A percentile compares a stretch with the other conserved stretches of the same genome.
Conservation (phyloP, 2,888 invertebrate species). For the Ichneumon xanthorius region DNA sequence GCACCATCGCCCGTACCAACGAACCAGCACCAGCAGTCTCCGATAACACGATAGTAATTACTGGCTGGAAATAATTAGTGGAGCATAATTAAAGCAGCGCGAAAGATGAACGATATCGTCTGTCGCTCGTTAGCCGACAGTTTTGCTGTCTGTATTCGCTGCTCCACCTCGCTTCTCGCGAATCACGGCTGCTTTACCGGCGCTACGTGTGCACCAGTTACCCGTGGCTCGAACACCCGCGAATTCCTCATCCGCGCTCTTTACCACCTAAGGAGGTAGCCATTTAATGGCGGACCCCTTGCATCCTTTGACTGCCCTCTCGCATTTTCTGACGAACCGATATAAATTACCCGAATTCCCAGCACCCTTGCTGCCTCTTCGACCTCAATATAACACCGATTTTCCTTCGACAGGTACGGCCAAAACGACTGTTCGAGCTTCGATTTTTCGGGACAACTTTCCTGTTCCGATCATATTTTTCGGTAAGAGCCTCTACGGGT, state of each 20-base stretch:
- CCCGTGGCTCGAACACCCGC: neutral
- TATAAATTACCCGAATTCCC: neutral
- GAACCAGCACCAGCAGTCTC: constrained; percentile 73
- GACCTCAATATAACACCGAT: too few relatives aligned
- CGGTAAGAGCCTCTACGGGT: too few relatives aligned
- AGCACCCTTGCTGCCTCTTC: neutral
- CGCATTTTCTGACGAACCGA: too few relatives aligned
- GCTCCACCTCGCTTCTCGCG: constrained; percentile 44
- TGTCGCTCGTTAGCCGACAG: constrained; percentile 82
- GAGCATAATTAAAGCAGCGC: constrained; percentile 81
- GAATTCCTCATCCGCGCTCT: neutral
- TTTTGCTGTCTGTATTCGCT: constrained; percentile 76
- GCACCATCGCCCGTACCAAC: constrained; percentile 32
- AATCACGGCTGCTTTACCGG: constrained; percentile 14
- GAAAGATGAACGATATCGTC: constrained; percentile 82
- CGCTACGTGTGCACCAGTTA: neutral
- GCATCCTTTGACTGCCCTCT: neutral
- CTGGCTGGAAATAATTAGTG: constrained; percentile 82
- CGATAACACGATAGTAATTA: constrained; percentile 82
- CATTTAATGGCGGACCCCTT: neutral
- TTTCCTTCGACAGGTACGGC: too few relatives aligned
- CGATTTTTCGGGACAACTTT: too few relatives aligned
- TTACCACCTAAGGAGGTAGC: neutral
- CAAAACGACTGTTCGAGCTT: too few relatives aligned
- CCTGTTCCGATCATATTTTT: too few relatives aligned